Percentiles rank a stretch among this genome's conserved stretches.
Conservation (phyloP, 2,888 invertebrate species). For the Strigamia crassipes region DNA sequence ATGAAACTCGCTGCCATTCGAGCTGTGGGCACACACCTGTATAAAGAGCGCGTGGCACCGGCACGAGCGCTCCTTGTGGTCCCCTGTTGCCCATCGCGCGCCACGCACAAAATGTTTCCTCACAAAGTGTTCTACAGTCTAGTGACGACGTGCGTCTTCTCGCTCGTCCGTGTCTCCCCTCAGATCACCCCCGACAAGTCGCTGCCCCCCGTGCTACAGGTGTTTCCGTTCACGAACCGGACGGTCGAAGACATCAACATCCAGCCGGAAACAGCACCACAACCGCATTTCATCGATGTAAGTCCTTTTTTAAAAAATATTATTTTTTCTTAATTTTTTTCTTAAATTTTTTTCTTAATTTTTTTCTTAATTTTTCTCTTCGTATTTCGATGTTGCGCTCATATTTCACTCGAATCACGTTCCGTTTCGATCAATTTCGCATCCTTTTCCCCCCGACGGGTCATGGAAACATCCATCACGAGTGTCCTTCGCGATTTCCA, state of each 20-base stretch:
- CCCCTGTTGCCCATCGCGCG: not conserved
- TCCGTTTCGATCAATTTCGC: not conserved
- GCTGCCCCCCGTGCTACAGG: constrained; percentile 7
- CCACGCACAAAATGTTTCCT: not conserved
- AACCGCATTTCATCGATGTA: constrained; percentile 4
- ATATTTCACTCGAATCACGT: not conserved
- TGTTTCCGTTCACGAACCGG: constrained; percentile 19
- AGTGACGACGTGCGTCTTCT: not conserved
- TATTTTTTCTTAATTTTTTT: too few species aligned
- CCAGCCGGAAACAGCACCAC: not conserved
- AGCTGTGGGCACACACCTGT: constrained; percentile 34
- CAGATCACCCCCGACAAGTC: not conserved
- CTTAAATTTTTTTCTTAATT: too few species aligned
- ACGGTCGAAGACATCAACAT: not conserved
- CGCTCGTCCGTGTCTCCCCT: not conserved
- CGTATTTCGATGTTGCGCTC: not conserved
- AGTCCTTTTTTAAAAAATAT: not conserved
- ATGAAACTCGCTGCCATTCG: constrained; percentile 8
- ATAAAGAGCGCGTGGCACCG: constrained; percentile 25
- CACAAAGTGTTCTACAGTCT: not conserved
- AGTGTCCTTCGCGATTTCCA: not conserved
- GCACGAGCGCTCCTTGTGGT: constrained; percentile 25
- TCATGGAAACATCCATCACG: not conserved
- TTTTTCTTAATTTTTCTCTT: too few species aligned
- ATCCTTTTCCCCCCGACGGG: not conserved